These are phyloP conservation scores for Lepidostoma basale DNA, from an alignment of 1,140 invertebrate genomes.

Conservation along the genomic window DNA sequence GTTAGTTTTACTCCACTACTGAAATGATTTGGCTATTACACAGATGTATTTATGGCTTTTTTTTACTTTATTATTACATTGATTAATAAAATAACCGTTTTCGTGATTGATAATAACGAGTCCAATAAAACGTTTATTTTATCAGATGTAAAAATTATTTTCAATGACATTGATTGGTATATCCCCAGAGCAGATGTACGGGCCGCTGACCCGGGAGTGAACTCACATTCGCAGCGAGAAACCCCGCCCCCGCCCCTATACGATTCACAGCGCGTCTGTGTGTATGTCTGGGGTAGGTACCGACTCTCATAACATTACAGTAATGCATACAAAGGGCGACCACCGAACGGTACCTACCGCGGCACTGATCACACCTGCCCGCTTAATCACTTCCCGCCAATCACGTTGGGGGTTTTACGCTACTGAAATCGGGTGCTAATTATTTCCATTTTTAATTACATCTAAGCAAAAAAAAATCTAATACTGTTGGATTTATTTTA, in stretches of 20 bases:
- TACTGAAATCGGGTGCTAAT: not conserved
- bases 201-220: not conserved
- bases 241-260: not conserved
- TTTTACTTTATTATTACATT: too few species aligned
- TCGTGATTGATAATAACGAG: too few species aligned
- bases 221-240: not conserved
- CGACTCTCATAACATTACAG: too few species aligned
- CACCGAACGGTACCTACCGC: not conserved
- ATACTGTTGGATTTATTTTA: not conserved
- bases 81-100: too few species aligned
- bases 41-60: too few species aligned
- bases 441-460: not conserved
- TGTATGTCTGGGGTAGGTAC: not conserved
- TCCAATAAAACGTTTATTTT: too few species aligned
- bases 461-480: not conserved
- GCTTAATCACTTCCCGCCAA: slow-evolving; percentile 14
- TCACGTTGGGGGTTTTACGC: too few species aligned
- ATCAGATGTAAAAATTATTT: too few species aligned
- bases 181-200: not conserved
- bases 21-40: too few species aligned
- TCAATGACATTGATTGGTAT: not conserved
- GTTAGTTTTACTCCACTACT: too few species aligned
- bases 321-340: too few species aligned
- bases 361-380: slow-evolving; percentile 1
- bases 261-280: not conserved